phyloP scores from a whole-genome alignment of 2,888 invertebrate species.

The Gastrophysa polygoni region DNA sequence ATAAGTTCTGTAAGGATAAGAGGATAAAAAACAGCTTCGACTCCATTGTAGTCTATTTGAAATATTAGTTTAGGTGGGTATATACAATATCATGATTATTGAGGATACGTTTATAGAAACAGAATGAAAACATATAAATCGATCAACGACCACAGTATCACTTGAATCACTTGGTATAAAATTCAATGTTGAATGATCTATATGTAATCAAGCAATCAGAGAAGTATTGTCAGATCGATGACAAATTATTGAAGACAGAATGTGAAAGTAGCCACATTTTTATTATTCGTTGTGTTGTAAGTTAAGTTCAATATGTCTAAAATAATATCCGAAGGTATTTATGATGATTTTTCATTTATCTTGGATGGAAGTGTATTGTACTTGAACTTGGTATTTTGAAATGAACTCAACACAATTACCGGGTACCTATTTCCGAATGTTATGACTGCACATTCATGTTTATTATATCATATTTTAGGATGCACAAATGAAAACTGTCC shows the following conservation, averaged over 20 bases:
- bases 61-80: no score
- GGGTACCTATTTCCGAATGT: background rate
- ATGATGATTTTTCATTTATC: background rate
- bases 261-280: background rate
- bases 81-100: no score
- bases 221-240: background rate
- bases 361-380: background rate
- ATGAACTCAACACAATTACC: background rate
- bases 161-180: no score
- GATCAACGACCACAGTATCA: no score
- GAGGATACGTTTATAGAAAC: no score
- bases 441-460: background rate
- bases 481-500: background rate
- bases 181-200: no score
- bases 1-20: no score
- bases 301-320: background rate
- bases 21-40: no score
- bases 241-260: background rate
- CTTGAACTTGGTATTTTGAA: background rate
- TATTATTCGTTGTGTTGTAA: background rate
- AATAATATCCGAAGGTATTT: background rate
- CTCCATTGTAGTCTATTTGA: no score
- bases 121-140: no score
- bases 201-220: background rate
- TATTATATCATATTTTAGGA: background rate